A percentile compares a stretch with the other conserved stretches of the same genome.
Evolutionary conservation across 2,113 vertebrate species (phyloP).

Genomic region (Microtus ochrogaster): DNA sequence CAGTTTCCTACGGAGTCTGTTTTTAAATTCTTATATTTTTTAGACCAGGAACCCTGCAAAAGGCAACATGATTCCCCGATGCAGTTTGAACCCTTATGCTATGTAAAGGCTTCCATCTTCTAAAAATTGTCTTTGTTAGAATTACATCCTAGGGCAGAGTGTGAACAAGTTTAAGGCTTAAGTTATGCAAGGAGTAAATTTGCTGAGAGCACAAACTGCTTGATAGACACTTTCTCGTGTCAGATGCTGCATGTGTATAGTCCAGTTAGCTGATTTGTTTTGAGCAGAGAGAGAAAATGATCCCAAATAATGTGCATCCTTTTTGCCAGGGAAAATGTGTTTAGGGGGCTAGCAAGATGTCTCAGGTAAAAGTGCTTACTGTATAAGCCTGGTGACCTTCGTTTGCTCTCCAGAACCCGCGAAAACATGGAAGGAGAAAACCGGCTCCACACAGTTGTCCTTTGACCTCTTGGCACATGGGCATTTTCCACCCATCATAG

Average conservation of each 20-base stretch:
- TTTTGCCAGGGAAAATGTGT: neutral
- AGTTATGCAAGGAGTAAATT: neutral
- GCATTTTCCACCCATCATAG: neutral
- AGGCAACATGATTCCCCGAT: neutral
- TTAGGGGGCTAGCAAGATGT: neutral
- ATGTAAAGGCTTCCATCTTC: neutral
- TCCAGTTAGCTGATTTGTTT: conserved; percentile 50
- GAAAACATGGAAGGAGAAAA: neutral
- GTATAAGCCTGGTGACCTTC: neutral
- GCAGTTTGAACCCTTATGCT: neutral
- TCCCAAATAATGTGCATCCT: neutral
- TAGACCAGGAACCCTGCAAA: neutral
- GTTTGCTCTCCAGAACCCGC: neutral
- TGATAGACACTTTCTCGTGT: neutral
- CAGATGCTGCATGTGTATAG: neutral
- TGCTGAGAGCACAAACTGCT: neutral
- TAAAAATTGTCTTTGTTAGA: neutral
- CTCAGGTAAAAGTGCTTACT: neutral
- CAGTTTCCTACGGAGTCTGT: neutral
- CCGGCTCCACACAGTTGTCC: neutral
- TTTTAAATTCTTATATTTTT: neutral
- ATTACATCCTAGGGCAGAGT: neutral
- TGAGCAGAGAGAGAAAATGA: neutral
- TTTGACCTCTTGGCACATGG: no score
- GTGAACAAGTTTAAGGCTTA: neutral